These are phyloP conservation scores for Ctenopoma multispine DNA, from an alignment of 2,797 vertebrate genomes.

Conservation along the genomic window DNA sequence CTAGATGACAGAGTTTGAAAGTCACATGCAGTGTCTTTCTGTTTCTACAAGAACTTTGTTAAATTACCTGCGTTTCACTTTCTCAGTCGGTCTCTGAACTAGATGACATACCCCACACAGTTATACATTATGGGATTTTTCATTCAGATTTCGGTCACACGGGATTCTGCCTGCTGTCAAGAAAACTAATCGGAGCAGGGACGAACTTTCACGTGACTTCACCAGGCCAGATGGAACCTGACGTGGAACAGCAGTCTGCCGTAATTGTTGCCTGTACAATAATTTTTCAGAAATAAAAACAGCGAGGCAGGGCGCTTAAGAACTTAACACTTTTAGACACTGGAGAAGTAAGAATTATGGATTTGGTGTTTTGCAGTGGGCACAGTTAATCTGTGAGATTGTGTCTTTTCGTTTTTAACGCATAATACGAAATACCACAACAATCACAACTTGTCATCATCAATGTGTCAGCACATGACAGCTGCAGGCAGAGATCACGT, in stretches of 20 bases:
- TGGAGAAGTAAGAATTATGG: background rate
- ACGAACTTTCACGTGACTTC: constrained; percentile 33
- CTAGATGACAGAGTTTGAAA: background rate
- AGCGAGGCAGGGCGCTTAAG: background rate
- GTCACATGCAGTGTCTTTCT: background rate
- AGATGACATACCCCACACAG: background rate
- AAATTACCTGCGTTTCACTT: background rate
- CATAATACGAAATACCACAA: no score
- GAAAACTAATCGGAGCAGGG: constrained; percentile 25
- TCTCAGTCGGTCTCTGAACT: background rate
- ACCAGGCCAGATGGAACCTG: constrained; percentile 52
- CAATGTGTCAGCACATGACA: background rate
- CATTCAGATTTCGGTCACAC: constrained; percentile 21
- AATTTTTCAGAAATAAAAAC: constrained; percentile 38
- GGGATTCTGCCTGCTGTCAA: background rate
- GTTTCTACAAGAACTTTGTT: background rate
- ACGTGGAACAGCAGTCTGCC: constrained; percentile 45
- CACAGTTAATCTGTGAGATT: background rate
- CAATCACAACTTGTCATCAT: constrained; percentile 6
- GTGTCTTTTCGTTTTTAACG: background rate
- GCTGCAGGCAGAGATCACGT: constrained; percentile 4
- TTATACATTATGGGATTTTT: background rate
- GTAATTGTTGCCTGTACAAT: constrained; percentile 36
- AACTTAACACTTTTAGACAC: background rate
- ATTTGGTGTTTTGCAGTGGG: background rate